These are phyloP conservation scores for Anolis sagrei DNA, from an alignment of 2,113 vertebrate genomes.

Conservation along the genomic window DNA sequence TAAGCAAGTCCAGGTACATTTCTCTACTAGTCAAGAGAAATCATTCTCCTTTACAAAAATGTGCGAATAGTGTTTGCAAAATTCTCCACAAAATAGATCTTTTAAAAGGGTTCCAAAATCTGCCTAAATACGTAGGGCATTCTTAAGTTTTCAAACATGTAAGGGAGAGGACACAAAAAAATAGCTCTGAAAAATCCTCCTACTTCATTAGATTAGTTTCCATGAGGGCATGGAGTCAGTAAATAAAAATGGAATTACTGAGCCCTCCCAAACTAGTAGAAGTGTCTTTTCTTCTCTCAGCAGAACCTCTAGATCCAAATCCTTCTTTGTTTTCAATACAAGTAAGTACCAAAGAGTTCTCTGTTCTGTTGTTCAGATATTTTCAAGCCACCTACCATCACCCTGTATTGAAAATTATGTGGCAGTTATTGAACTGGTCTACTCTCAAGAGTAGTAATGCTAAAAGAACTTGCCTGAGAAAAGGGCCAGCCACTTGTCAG, in stretches of 20 bases:
- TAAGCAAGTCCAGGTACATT: neutral
- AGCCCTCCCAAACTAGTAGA: neutral
- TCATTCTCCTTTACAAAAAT: neutral
- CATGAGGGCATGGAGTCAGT: too few species aligned
- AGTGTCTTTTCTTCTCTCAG: neutral
- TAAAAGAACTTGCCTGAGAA: conserved; percentile 22
- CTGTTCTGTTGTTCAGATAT: too few species aligned
- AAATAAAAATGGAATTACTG: neutral
- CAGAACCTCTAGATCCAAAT: too few species aligned
- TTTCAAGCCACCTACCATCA: conserved; percentile 26
- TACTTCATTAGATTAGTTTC: neutral
- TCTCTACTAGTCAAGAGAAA: neutral
- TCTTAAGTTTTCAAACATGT: too few species aligned
- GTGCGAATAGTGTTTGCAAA: neutral
- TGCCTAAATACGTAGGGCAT: too few species aligned
- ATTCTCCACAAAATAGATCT: neutral
- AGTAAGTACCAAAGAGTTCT: conserved; percentile 15
- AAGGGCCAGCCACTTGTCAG: conserved; percentile 53
- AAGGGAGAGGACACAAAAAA: neutral
- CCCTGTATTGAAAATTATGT: conserved; percentile 42
- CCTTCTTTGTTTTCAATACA: neutral
- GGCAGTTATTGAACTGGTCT: conserved; percentile 38
- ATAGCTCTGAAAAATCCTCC: neutral
- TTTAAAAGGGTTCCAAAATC: too few species aligned
- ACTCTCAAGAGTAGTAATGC: conserved; percentile 38